phyloP scores from a whole-genome alignment of 2,888 invertebrate genomes.

The Gibbula magus region DNA sequence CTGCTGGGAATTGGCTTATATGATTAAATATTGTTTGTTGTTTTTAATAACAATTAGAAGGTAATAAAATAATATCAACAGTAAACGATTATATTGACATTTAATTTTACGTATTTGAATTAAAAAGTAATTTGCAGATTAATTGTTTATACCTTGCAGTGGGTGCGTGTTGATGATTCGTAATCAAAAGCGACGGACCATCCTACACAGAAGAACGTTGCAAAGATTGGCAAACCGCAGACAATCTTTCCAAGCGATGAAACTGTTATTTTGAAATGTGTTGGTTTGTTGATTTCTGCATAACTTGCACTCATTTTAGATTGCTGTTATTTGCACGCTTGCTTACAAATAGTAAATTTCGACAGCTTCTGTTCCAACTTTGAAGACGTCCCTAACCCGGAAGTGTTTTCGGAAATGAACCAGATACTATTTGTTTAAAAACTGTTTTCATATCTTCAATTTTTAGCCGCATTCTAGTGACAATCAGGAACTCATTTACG shows the following conservation, averaged over 20 bases:
- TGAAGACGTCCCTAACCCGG: background rate
- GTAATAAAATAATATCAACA: too few relatives aligned
- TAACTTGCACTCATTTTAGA: background rate
- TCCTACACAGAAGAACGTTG: constrained; percentile 61
- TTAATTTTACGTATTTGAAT: too few relatives aligned
- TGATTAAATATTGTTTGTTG: too few relatives aligned
- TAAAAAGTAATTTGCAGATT: constrained; percentile 80
- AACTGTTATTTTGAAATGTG: constrained; percentile 32
- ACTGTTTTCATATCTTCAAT: background rate
- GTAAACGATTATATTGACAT: too few relatives aligned
- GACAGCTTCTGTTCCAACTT: background rate
- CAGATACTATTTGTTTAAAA: background rate
- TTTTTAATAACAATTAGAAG: too few relatives aligned
- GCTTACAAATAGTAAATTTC: background rate
- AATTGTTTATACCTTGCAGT: constrained; percentile 82
- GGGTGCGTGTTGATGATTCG: constrained; percentile 89
- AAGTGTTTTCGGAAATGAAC: background rate
- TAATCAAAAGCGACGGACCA: constrained; percentile 82
- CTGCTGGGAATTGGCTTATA: too few relatives aligned
- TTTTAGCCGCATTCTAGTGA: background rate
- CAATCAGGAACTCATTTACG: too few relatives aligned
- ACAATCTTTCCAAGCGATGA: constrained; percentile 43
- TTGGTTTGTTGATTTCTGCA: background rate
- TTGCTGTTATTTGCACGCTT: background rate
- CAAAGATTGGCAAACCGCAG: constrained; percentile 61